Conservation (phyloP, 2,888 invertebrate species). For the Shargacucullia verbasci region DNA sequence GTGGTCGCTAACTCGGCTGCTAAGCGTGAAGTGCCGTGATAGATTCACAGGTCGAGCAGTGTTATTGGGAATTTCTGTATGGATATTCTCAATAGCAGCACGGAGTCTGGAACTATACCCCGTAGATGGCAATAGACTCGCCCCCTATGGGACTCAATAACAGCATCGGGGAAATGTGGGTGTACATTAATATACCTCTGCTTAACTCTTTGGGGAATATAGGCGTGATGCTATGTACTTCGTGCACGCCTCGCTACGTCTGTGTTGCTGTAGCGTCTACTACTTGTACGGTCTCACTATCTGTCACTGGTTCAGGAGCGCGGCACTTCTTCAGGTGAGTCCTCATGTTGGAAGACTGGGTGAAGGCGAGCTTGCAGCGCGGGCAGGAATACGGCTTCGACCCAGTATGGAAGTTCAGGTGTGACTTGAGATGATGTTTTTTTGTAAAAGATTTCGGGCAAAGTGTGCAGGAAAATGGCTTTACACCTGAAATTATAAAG, state of each 20-base stretch:
- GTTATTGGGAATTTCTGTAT: too few relatives aligned
- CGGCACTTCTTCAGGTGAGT: constrained; percentile 94
- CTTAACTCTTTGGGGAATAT: too few relatives aligned
- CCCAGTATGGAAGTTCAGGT: constrained; percentile 95
- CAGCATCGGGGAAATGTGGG: too few relatives aligned
- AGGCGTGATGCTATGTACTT: too few relatives aligned
- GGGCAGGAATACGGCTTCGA: constrained; percentile 92
- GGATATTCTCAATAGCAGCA: too few relatives aligned
- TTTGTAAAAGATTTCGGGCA: constrained; percentile 95
- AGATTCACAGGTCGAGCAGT: too few relatives aligned
- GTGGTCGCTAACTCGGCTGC: too few relatives aligned
- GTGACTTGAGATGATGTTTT: constrained; percentile 95
- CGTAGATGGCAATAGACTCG: too few relatives aligned
- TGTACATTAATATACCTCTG: too few relatives aligned
- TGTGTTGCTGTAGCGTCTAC: constrained; percentile 1
- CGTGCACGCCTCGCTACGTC: neutral
- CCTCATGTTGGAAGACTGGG: constrained; percentile 96
- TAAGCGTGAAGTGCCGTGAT: too few relatives aligned
- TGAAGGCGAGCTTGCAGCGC: constrained; percentile 92
- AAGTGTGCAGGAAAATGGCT: constrained; percentile 91
- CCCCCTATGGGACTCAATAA: too few relatives aligned
- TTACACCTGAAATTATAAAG: constrained; percentile 88
- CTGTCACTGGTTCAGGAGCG: constrained; percentile 53
- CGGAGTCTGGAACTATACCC: too few relatives aligned
- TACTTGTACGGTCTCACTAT: constrained; percentile 13